Conservation (phyloP, 1,140 invertebrate species). For the Pachypsylla venusta region DNA sequence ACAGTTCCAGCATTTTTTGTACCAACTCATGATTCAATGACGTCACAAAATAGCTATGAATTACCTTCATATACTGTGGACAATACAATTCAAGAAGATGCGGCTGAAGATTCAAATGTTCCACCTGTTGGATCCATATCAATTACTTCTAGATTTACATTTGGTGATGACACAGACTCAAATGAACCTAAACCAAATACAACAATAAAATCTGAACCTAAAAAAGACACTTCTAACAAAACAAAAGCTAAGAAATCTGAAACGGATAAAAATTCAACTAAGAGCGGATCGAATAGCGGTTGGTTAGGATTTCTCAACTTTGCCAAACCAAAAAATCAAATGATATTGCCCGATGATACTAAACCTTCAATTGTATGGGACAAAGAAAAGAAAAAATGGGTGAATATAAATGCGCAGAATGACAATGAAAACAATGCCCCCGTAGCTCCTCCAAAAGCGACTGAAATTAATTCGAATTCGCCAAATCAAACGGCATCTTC, state of each 20-base stretch:
- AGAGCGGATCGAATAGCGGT: background rate
- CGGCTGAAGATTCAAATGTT: background rate
- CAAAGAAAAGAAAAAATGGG: conserved; percentile 6
- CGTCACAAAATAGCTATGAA: no score
- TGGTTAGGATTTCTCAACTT: background rate
- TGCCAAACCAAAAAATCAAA: background rate
- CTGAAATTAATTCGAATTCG: background rate
- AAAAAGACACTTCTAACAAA: background rate
- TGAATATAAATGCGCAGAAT: background rate
- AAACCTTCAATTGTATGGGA: conserved; percentile 3
- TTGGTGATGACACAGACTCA: background rate
- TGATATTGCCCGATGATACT: background rate
- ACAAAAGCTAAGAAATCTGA: background rate
- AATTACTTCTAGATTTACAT: background rate
- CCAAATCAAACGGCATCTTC: background rate
- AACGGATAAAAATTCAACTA: background rate
- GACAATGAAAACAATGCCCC: background rate
- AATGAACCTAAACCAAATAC: background rate
- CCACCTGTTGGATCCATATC: background rate
- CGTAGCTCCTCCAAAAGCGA: background rate
- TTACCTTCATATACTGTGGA: no score
- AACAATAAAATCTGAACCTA: background rate
- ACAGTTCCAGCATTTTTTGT: no score
- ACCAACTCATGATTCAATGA: no score
- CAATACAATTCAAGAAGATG: no score